Evolutionary conservation across 2,888 invertebrate genomes (phyloP).

Genomic region (Malachius bipustulatus): DNA sequence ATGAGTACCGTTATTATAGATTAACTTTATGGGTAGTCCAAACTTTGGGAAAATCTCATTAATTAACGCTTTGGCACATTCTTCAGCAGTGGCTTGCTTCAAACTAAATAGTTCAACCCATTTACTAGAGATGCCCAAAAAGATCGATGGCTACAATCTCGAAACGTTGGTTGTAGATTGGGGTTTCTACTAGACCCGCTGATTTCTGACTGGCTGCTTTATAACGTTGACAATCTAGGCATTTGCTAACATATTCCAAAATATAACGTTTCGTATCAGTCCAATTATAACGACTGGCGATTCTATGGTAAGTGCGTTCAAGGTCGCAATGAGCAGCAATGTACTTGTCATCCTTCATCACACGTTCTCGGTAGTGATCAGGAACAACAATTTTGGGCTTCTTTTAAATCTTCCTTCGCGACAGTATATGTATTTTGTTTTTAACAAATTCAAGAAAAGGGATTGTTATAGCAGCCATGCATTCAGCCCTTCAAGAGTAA

Average conservation of each 20-base stretch:
- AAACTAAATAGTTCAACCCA: constrained; percentile 22
- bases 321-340: constrained; percentile 24
- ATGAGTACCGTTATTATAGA: constrained; percentile 29
- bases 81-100: constrained; percentile 18
- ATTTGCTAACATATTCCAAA: constrained; percentile 18
- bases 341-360: constrained; percentile 20
- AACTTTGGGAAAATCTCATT: constrained; percentile 25
- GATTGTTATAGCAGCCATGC: no score
- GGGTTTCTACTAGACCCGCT: constrained; percentile 24
- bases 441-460: no score
- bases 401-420: no score
- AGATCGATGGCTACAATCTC: constrained; percentile 23
- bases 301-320: constrained; percentile 19
- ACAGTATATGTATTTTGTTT: no score
- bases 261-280: constrained; percentile 20
- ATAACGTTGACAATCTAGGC: constrained; percentile 23
- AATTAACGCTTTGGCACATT: constrained; percentile 21
- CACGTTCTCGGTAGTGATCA: no score
- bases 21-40: constrained; percentile 26
- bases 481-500: no score
- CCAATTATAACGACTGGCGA: constrained; percentile 21
- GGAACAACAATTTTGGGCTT: no score
- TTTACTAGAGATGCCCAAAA: constrained; percentile 22
- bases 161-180: constrained; percentile 19
- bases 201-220: constrained; percentile 22